phyloP scores from a whole-genome alignment of 1,140 invertebrate species.

The Penaeus indicus region DNA sequence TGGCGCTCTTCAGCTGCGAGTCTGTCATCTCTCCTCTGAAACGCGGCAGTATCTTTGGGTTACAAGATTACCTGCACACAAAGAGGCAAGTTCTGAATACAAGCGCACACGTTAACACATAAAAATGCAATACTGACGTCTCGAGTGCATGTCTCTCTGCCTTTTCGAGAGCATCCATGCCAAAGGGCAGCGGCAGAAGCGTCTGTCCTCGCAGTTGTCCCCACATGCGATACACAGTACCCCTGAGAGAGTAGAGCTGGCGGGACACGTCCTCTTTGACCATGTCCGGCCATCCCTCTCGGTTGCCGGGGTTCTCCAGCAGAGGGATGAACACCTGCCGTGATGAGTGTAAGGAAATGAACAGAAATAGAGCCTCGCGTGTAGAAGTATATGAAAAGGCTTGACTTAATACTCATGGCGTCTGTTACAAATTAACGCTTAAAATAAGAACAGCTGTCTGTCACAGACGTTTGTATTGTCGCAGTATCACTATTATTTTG shows the following conservation, averaged over 20 bases:
- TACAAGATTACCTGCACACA: neutral
- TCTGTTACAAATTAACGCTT: too few species aligned
- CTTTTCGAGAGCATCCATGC: conserved; percentile 85
- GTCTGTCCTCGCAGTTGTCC: conserved; percentile 95
- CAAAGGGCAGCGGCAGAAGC: conserved; percentile 91
- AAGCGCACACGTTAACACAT: neutral
- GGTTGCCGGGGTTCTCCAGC: conserved; percentile 82
- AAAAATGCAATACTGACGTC: conserved; percentile 72
- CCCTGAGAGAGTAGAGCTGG: conserved; percentile 87
- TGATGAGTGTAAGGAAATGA: neutral
- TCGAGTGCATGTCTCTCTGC: conserved; percentile 79
- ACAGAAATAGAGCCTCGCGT: conserved; percentile 1
- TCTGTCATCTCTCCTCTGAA: conserved; percentile 78
- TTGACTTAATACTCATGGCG: too few species aligned
- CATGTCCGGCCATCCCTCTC: conserved; percentile 83
- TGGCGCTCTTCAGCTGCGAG: conserved; percentile 90
- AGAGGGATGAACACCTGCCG: conserved; percentile 82
- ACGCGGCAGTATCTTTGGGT: neutral
- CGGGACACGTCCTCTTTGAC: conserved; percentile 86
- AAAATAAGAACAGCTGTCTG: too few species aligned
- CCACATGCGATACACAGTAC: conserved; percentile 89
- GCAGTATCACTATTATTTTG: too few species aligned
- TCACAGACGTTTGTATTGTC: too few species aligned
- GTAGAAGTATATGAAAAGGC: too few species aligned
- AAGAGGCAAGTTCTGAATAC: neutral